Evolutionary conservation across 1,140 invertebrate genomes (phyloP), one percentile per base, ranked within the genome.

Genomic region (Coelopa frigida): DNA sequence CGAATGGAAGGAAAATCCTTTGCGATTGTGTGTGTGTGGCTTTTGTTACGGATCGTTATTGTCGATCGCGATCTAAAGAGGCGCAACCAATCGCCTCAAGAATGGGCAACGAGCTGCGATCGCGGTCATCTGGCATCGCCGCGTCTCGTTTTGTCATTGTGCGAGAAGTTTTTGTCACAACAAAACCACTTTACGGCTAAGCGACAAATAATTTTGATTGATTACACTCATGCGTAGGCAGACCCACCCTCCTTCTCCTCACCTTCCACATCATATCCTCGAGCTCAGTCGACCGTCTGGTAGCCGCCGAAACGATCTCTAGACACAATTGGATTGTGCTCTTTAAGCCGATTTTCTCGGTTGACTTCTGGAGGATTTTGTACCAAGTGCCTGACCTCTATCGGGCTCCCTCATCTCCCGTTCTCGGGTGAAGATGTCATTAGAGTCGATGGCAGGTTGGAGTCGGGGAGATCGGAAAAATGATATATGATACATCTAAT

Each of bases 121-220:
- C 20, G 41, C 33, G 4, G 8, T 5, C 7, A 10, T 12, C 12
- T 5, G 20, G 29, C 22, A 18, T 32, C 18, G 22, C 12, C 35
- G 31, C 17, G 26, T 15, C 26, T 37, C 22, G 11, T 46, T 46
- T 46, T 46, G 38, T 46, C 44, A 37, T 46, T 46, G 32, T 22
- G 21, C 35, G 26, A 11, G 22, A 4, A 22, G n/a, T 33, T 46
- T 46, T 46, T 46, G 44, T 46, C 44, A 46, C 44, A 46, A 46
- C 44, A 46, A 21, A 37, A 37, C 44, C 38, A 46, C 35, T 46
- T 35, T n/a, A 18, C n/a, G 35, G 32, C 23, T 46, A 46, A 46
- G 32, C 38, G 44, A 46, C 44, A 46, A 46, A 46, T 46, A 46
- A 46, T 46, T 46, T 46, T 46, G 44, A 46, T 46, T 46, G 44